Percentiles rank a stretch among this genome's conserved stretches.
Evolutionary conservation across 2,113 vertebrate species (phyloP).

Genomic region (Lamprotornis superbus): DNA sequence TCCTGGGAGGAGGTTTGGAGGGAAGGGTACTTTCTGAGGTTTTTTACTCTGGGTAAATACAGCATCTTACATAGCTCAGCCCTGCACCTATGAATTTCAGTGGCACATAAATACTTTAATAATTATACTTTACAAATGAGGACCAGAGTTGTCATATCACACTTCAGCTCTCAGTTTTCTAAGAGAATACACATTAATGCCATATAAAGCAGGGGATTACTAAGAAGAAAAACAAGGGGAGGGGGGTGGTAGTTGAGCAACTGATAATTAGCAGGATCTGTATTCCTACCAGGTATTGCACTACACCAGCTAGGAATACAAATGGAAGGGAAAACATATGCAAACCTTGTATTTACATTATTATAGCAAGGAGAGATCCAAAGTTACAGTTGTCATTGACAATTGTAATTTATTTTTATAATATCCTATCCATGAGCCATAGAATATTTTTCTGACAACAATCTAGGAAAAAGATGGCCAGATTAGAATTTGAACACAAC

Average conservation of each 20-base stretch:
- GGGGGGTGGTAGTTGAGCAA: background rate
- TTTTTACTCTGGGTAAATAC: background rate
- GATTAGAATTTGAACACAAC: background rate
- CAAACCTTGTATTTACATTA: background rate
- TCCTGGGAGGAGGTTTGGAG: background rate
- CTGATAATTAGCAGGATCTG: background rate
- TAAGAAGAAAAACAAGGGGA: background rate
- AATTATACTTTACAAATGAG: background rate
- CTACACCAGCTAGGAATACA: background rate
- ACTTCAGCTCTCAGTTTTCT: background rate
- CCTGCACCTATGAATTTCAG: background rate
- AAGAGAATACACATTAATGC: background rate
- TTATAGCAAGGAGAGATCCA: background rate
- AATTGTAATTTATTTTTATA: background rate
- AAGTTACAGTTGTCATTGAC: background rate
- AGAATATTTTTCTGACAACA: background rate
- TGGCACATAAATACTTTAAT: background rate
- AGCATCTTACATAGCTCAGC: background rate
- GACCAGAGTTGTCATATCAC: accelerated
- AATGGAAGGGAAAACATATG: background rate
- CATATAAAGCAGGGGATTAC: background rate
- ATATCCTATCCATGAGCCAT: background rate
- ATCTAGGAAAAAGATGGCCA: background rate
- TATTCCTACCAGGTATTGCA: background rate
- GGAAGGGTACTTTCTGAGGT: background rate